Base-by-base conservation (phyloP, 1,140 invertebrate species). In the Lethocerus indicus region DNA sequence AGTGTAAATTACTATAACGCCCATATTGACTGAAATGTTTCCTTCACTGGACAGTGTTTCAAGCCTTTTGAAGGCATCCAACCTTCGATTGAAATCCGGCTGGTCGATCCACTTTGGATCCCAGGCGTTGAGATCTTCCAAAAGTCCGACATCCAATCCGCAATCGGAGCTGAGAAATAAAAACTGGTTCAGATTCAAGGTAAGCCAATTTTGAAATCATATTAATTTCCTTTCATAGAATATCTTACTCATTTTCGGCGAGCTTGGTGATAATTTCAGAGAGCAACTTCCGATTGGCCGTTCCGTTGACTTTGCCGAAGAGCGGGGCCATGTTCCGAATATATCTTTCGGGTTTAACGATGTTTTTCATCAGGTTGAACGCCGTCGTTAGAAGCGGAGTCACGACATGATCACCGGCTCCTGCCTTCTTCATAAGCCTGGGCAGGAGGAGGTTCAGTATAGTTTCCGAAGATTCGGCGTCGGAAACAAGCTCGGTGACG, bases 61-160 rank as follows among this genome's bases (percentile, higher is more conserved):
- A 35, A 92, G 72, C 54, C 70, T 61, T 51, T 75, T 73, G 44
- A 86, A 83, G 0, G 81, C 74, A 45, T 81, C 75, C 13, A 94
- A 63, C 55, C 93, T 71, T 51, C 71, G 72, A 39, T 85, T 75
- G 60, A 86, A 92, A 65, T 97, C 90, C 0, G 92, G 88, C 60
- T 96, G 90, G 54, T 95, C 90, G 6, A 94, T 70, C 74, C 84
- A 84, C 48, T 77, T 75, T 20, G 70, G 67, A 65, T 95, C 83
- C 71, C 76, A 94, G 0, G 90, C 75, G 68, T 96, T 96, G 28
- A 97, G 68, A 58, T 57, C 58, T 27, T 51, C 40, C 2, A 61
- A 16, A 24, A 60, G 37, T 27, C 55, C 32, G 39, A 35, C 51
- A 48, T 61, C 54, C 1, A 60, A 48, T 14, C 43, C 45, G 41